Evolutionary conservation across 2,888 invertebrate species (phyloP).

Genomic region (Anoplius nigerrimus): DNA sequence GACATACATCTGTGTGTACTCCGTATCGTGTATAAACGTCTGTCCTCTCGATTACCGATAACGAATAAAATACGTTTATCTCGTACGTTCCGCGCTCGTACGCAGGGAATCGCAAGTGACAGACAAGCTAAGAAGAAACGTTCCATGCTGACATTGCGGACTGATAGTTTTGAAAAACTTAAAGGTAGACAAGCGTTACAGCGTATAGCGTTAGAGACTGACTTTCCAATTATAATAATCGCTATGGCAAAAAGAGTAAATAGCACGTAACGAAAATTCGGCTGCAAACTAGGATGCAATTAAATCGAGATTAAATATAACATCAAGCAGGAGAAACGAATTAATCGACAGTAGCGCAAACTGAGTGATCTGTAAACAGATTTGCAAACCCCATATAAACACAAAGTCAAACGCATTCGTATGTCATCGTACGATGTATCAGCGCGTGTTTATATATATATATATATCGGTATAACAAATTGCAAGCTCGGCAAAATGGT

Average conservation of each 20-base stretch:
- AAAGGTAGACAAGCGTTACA: too few relatives aligned
- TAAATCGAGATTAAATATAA: neutral
- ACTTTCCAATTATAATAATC: slow-evolving; percentile 6
- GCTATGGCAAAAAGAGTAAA: slow-evolving; percentile 12
- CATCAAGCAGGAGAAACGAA: slow-evolving; percentile 8
- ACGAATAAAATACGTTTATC: too few relatives aligned
- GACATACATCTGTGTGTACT: too few relatives aligned
- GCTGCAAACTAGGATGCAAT: slow-evolving; percentile 7
- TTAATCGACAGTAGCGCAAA: slow-evolving; percentile 7
- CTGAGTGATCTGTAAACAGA: neutral
- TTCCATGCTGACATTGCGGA: too few relatives aligned
- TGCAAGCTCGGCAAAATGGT: too few relatives aligned
- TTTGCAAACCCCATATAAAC: slow-evolving; percentile 15
- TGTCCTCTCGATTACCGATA: too few relatives aligned
- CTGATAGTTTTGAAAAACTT: too few relatives aligned
- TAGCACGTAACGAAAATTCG: slow-evolving; percentile 11
- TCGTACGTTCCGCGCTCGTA: too few relatives aligned
- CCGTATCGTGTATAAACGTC: too few relatives aligned
- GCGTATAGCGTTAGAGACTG: neutral
- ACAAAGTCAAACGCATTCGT: slow-evolving; percentile 20
- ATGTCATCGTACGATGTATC: slow-evolving; percentile 8
- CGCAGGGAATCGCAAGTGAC: too few relatives aligned
- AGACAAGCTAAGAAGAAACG: too few relatives aligned
- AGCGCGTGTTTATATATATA: slow-evolving; percentile 2
- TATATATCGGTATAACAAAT: too few relatives aligned